Percentiles rank a stretch among this genome's conserved stretches.
Conservation (phyloP, 2,888 invertebrate genomes). For the Andrena hattorfiana region DNA sequence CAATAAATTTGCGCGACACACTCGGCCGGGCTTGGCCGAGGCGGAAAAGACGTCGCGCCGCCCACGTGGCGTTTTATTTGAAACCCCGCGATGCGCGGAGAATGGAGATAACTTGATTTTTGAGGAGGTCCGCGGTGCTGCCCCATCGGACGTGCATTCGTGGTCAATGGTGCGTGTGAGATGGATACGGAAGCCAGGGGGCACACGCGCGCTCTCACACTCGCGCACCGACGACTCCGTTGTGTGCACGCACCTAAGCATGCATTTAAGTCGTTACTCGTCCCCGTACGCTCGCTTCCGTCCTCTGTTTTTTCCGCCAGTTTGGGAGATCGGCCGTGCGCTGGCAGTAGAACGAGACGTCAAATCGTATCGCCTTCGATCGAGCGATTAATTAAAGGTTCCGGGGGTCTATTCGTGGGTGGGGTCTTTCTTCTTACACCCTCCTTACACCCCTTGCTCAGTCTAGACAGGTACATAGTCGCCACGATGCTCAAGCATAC, state of each 20-base stretch:
- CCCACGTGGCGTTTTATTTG: conserved; percentile 58
- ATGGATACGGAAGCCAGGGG: conserved; percentile 85
- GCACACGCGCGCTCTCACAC: conserved; percentile 39
- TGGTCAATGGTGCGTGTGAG: conserved; percentile 85
- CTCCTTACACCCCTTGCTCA: no score
- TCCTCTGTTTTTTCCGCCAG: conserved; percentile 24
- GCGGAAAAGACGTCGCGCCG: not conserved
- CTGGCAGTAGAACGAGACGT: not conserved
- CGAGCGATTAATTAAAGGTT: no score
- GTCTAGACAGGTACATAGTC: no score
- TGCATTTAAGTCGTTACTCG: conserved; percentile 48
- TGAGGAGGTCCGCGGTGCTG: conserved; percentile 72
- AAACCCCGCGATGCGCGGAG: conserved; percentile 65
- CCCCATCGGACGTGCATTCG: conserved; percentile 81
- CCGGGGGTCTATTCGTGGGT: no score
- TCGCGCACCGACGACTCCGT: not conserved
- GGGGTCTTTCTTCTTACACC: no score
- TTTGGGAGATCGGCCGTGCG: not conserved
- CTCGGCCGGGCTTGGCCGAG: conserved; percentile 5
- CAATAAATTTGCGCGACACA: conserved; percentile 48
- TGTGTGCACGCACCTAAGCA: conserved; percentile 48
- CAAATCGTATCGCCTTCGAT: not conserved
- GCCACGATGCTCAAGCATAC: no score
- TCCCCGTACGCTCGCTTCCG: not conserved
- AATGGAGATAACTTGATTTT: conserved; percentile 84